A percentile compares a stretch with the other conserved stretches of the same genome.
Conservation (phyloP, 2,113 vertebrate genomes). For the Colinus virginianus region DNA sequence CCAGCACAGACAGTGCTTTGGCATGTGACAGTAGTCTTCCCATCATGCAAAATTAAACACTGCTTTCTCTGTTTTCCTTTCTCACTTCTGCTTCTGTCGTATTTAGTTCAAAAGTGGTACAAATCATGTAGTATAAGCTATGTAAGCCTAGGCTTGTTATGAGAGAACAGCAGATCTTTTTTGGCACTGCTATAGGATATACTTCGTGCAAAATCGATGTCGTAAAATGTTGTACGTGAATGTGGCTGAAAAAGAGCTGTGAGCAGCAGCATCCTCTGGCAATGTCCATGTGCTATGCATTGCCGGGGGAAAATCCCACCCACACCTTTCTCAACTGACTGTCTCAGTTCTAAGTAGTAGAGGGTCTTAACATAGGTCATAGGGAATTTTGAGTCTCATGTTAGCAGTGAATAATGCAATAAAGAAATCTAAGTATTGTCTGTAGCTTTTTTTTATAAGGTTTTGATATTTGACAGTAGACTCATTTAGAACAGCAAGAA, state of each 20-base stretch:
- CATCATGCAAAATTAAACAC: background rate
- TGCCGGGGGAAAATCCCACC: background rate
- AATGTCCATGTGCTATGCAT: rapidly evolving
- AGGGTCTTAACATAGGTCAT: background rate
- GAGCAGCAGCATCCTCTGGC: background rate
- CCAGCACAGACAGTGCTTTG: background rate
- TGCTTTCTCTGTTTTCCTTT: background rate
- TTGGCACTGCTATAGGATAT: background rate
- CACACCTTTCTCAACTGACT: background rate
- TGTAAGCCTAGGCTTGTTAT: background rate
- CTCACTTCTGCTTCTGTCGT: background rate
- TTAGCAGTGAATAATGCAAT: background rate
- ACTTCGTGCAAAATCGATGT: background rate
- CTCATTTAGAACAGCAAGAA: background rate
- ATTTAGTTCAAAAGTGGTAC: background rate
- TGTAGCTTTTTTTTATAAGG: background rate
- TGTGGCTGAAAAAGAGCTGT: background rate
- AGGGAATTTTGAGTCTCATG: background rate
- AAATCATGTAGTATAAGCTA: background rate
- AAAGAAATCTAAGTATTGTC: background rate
- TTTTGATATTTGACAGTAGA: background rate
- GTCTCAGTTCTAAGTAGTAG: background rate
- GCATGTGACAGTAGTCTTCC: background rate
- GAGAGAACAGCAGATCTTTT: background rate
- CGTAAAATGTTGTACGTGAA: background rate